phyloP scores from a whole-genome alignment of 1,140 invertebrate species.

The Coboldia fuscipes region DNA sequence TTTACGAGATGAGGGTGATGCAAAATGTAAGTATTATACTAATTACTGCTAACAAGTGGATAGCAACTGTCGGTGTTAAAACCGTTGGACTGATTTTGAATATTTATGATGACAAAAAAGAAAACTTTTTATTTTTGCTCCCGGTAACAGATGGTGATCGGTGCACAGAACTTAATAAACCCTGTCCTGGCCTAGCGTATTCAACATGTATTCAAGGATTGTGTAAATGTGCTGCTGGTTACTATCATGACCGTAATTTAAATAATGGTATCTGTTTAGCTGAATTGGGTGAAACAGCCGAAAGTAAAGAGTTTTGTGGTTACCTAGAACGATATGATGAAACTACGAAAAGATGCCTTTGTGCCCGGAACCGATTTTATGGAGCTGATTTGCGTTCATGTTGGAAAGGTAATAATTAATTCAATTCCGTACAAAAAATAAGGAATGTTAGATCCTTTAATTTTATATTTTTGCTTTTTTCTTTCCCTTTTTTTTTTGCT shows the following conservation, averaged over 20 bases:
- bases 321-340: constrained; percentile 11
- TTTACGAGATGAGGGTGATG: too few species aligned
- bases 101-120: constrained; percentile 15
- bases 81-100: constrained; percentile 17
- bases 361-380: constrained; percentile 20
- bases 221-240: constrained; percentile 14
- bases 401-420: constrained; percentile 14
- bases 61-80: too few species aligned
- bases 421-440: not conserved
- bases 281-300: constrained; percentile 20
- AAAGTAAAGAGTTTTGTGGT: constrained; percentile 18
- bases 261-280: constrained; percentile 18
- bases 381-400: constrained; percentile 15
- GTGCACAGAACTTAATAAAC: constrained; percentile 15
- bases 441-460: not conserved
- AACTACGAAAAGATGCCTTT: constrained; percentile 15
- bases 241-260: too few species aligned
- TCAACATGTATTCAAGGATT: constrained; percentile 14
- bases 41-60: too few species aligned
- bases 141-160: constrained; percentile 11
- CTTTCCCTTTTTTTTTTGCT: not conserved
- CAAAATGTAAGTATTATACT: too few species aligned
- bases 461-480: not conserved
- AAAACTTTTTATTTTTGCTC: constrained; percentile 6
- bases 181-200: constrained; percentile 13